A percentile compares a stretch with the other conserved stretches of the same genome.
These are phyloP conservation scores for Choloepus didactylus DNA, from an alignment of 2,797 vertebrate genomes.

Conservation along the genomic window DNA sequence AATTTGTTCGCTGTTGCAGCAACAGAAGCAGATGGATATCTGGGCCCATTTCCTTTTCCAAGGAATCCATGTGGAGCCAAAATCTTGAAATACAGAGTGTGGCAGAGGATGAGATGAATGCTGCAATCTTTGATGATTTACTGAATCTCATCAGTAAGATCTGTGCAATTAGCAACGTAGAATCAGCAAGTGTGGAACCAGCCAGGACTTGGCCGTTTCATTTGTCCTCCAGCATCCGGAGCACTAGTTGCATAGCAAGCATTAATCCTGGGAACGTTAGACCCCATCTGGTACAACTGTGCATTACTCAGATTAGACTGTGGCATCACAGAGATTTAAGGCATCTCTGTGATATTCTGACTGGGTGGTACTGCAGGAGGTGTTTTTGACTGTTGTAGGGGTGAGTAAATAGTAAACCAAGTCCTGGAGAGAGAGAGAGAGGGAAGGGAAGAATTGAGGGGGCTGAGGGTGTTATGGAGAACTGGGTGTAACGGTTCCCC, in stretches of 20 bases:
- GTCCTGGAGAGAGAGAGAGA: neutral
- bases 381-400: neutral
- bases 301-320: conserved; percentile 72
- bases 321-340: conserved; percentile 71
- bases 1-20: neutral
- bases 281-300: conserved; percentile 53
- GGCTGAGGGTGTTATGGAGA: conserved; percentile 51
- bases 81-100: conserved; percentile 51
- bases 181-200: neutral
- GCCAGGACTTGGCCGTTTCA: neutral
- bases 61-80: conserved; percentile 20
- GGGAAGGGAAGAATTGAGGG: neutral
- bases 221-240: neutral
- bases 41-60: conserved; percentile 37
- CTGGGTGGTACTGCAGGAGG: neutral
- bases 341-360: conserved; percentile 44
- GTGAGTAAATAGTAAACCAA: conserved; percentile 13
- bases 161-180: conserved; percentile 23
- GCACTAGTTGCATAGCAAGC: neutral
- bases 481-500: conserved; percentile 49
- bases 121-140: neutral
- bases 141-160: neutral
- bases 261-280: conserved; percentile 55
- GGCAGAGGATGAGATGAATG: neutral
- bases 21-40: neutral